A percentile compares a stretch with the other conserved stretches of the same genome.
Evolutionary conservation across 2,888 invertebrate species (phyloP).

Genomic region (Tipula confusa): DNA sequence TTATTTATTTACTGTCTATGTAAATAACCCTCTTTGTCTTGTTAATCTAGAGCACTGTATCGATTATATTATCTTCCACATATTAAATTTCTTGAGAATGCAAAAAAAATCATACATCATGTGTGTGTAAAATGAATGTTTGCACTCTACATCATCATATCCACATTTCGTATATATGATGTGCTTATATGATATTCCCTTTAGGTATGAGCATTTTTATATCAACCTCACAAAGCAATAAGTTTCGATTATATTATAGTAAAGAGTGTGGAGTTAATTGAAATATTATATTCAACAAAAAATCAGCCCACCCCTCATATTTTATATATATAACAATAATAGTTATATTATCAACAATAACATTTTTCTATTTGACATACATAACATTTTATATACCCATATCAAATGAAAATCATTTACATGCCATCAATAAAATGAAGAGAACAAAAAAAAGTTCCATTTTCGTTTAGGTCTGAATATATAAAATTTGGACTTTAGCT

Average conservation of each 20-base stretch:
- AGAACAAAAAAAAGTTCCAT: background rate
- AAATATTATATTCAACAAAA: background rate
- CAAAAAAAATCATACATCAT: background rate
- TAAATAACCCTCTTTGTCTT: background rate
- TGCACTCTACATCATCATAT: background rate
- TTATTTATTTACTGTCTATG: background rate
- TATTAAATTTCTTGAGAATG: background rate
- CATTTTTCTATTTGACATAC: background rate
- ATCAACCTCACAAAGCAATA: background rate
- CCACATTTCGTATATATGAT: background rate
- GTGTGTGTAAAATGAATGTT: background rate
- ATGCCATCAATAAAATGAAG: constrained; percentile 14
- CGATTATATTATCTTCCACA: background rate
- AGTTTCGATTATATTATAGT: background rate
- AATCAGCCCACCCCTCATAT: background rate
- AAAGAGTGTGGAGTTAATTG: background rate
- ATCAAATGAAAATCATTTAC: constrained; percentile 20
- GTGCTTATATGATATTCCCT: background rate
- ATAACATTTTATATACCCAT: background rate
- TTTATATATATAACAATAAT: background rate
- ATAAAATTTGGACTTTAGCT: background rate
- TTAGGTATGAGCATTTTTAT: background rate
- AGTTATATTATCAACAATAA: constrained; percentile 1
- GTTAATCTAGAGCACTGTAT: background rate
- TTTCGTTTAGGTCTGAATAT: background rate